A percentile compares a stretch with the other conserved stretches of the same genome.
Conservation (phyloP, 23 tunicate genomes). For the Botrylloides violaceus region DNA sequence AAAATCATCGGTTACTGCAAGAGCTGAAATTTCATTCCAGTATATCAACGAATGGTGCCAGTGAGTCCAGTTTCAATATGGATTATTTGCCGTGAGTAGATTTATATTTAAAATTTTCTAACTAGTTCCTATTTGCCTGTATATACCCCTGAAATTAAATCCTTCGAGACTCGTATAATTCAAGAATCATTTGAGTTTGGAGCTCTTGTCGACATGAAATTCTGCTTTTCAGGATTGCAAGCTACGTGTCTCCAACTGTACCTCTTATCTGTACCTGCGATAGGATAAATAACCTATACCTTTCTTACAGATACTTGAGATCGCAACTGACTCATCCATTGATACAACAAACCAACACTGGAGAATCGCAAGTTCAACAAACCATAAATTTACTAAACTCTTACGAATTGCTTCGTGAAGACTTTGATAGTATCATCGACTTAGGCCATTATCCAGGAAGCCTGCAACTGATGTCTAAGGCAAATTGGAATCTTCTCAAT, state of each 20-base stretch:
- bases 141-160: neutral
- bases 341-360: conserved; percentile 39
- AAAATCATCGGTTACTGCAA: conserved; percentile 54
- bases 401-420: conserved; percentile 68
- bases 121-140: neutral
- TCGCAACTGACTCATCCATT: conserved; percentile 63
- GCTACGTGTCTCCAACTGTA: no score
- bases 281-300: no score
- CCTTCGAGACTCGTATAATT: no score
- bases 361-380: conserved; percentile 35
- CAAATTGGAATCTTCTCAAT: neutral
- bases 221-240: no score
- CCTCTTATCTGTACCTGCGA: no score
- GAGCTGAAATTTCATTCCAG: conserved; percentile 84
- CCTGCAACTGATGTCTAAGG: conserved; percentile 50
- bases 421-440: conserved; percentile 75
- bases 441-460: conserved; percentile 54
- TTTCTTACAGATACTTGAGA: conserved; percentile 46
- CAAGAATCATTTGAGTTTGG: no score
- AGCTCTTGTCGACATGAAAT: no score
- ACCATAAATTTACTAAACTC: conserved; percentile 40
- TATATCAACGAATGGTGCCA: conserved; percentile 54
- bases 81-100: conserved; percentile 59
- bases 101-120: neutral
- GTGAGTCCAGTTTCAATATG: conserved; percentile 52